A percentile compares a stretch with the other conserved stretches of the same genome.
phyloP scores from a whole-genome alignment of 2,797 vertebrate species.

The Gastrophryne carolinensis region DNA sequence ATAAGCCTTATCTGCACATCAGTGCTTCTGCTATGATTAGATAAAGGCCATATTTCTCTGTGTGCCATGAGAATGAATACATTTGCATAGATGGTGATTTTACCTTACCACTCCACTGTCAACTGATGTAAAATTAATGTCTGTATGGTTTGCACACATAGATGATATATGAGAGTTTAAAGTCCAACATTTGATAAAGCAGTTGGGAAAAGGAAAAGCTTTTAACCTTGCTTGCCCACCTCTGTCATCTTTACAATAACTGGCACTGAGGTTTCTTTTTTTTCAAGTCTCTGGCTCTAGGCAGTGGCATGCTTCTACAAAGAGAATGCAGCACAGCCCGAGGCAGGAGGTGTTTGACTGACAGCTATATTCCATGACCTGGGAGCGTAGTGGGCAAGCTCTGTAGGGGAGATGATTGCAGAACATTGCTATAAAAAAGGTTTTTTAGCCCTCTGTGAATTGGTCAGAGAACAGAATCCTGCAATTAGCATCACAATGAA shows the following conservation, averaged over 20 bases:
- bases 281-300: not conserved
- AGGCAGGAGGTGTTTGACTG: rapidly evolving
- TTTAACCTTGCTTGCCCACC: slow-evolving; percentile 34
- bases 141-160: too few relatives aligned
- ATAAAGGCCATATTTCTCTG: too few relatives aligned
- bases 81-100: too few relatives aligned
- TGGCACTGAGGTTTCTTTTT: not conserved
- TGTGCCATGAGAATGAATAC: too few relatives aligned
- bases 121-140: too few relatives aligned
- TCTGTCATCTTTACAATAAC: slow-evolving; percentile 49
- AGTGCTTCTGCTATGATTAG: too few relatives aligned
- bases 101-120: too few relatives aligned
- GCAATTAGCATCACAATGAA: not conserved
- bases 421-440: not conserved
- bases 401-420: not conserved
- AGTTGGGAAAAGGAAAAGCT: slow-evolving; percentile 6
- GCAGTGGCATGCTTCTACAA: not conserved
- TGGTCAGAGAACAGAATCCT: not conserved
- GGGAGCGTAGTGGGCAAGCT: not conserved
- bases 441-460: not conserved
- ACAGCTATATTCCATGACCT: not conserved
- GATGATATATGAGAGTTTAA: too few relatives aligned
- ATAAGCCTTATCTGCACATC: too few relatives aligned
- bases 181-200: slow-evolving; percentile 5
- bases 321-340: slow-evolving; percentile 18